Conservation (phyloP, 2,113 vertebrate species). For the Murina feae region DNA sequence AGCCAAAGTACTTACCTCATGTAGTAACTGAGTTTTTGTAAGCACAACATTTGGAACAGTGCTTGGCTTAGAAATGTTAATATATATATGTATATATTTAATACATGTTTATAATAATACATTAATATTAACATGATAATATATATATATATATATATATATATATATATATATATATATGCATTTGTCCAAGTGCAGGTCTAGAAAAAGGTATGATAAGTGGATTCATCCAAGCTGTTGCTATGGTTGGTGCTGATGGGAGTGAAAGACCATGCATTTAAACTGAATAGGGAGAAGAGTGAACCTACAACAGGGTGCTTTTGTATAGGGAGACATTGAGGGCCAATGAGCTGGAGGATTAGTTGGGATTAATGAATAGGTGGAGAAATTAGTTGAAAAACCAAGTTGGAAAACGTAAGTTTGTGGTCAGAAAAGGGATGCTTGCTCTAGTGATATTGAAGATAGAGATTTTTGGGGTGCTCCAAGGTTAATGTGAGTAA, state of each 20-base stretch:
- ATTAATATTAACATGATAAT: background rate
- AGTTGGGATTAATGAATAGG: background rate
- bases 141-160: background rate
- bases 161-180: background rate
- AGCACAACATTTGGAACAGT: background rate
- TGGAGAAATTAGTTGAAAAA: background rate
- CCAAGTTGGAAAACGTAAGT: background rate
- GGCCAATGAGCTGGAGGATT: background rate
- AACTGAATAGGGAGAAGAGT: background rate
- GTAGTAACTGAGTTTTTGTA: background rate
- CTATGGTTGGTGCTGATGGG: background rate
- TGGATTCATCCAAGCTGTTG: background rate
- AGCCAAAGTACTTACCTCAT: background rate
- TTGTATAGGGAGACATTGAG: background rate
- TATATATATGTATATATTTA: background rate
- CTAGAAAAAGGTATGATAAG: background rate
- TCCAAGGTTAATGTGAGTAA: background rate
- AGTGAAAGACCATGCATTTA: background rate
- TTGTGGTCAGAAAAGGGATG: background rate
- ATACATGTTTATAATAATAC: background rate
- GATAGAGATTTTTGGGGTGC: background rate
- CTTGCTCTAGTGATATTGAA: background rate
- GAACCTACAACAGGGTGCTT: background rate
- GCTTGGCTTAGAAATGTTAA: background rate
- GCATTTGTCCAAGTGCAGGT: background rate